Evolutionary conservation across 92 coral and sea anemone species (phyloP).

Genomic region (Pocillopora meandrina): DNA sequence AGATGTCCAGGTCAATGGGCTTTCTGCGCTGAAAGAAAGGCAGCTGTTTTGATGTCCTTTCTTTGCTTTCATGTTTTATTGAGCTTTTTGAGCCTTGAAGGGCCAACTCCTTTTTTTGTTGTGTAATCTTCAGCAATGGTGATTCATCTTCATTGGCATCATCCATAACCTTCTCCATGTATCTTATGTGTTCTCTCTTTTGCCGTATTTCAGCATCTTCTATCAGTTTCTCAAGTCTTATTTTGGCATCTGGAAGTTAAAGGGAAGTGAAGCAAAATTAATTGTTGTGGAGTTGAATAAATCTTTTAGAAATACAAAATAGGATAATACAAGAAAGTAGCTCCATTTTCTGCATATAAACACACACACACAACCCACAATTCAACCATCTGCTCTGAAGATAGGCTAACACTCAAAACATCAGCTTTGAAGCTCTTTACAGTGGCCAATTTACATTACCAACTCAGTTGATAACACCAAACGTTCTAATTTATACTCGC

Average conservation of each 20-base stretch:
- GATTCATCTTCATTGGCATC: constrained; percentile 6
- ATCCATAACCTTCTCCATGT: constrained; percentile 31
- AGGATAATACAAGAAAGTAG: too few species aligned
- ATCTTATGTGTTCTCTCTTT: constrained; percentile 80
- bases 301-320: too few species aligned
- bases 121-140: constrained; percentile 63
- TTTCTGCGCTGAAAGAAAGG: constrained; percentile 82
- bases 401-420: too few species aligned
- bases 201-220: constrained; percentile 88
- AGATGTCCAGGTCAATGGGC: neutral
- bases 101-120: constrained; percentile 47
- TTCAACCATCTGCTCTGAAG: too few species aligned
- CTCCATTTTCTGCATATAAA: too few species aligned
- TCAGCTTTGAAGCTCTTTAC: too few species aligned
- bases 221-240: constrained; percentile 76
- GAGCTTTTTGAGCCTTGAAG: constrained; percentile 38
- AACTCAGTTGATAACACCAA: too few species aligned
- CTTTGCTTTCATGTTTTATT: constrained; percentile 21
- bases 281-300: too few species aligned
- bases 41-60: constrained; percentile 38
- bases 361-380: too few species aligned
- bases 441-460: too few species aligned
- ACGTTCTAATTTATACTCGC: too few species aligned
- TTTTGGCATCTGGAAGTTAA: constrained; percentile 60
- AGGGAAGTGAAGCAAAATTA: neutral